A percentile compares a stretch with the other conserved stretches of the same genome.
These are phyloP conservation scores for Chrysomela aeneicollis DNA, from an alignment of 2,888 invertebrate species.

Conservation along the genomic window DNA sequence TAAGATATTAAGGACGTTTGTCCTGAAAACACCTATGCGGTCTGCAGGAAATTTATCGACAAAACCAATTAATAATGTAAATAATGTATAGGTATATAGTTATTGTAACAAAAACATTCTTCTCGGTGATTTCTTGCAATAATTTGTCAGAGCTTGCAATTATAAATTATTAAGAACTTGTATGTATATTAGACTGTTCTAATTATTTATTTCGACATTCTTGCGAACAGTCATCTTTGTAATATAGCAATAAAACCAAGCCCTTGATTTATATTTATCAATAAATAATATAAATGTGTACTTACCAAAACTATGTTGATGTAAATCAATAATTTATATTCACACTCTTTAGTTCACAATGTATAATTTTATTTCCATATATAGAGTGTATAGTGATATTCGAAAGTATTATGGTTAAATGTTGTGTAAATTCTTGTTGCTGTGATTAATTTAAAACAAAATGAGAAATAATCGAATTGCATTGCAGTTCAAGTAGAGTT, in stretches of 20 bases:
- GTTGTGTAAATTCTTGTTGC: constrained; percentile 62
- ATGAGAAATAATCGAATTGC: constrained; percentile 48
- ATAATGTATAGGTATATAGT: constrained; percentile 31
- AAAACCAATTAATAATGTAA: constrained; percentile 29
- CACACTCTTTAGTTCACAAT: constrained; percentile 3
- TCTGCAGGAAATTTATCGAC: neutral
- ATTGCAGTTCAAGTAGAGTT: constrained; percentile 54
- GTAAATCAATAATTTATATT: constrained; percentile 23
- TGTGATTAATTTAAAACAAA: constrained; percentile 61
- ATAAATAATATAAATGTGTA: constrained; percentile 38
- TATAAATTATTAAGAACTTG: neutral
- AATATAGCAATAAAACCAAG: constrained; percentile 47
- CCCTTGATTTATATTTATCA: constrained; percentile 26
- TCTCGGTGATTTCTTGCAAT: constrained; percentile 37
- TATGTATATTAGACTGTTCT: neutral
- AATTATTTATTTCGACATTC: too few relatives aligned
- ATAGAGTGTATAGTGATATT: constrained; percentile 50
- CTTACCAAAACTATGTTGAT: constrained; percentile 30
- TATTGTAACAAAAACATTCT: constrained; percentile 20
- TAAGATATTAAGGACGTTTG: too few relatives aligned
- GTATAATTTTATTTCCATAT: constrained; percentile 11
- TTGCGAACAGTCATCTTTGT: constrained; percentile 2
- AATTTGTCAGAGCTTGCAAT: constrained; percentile 25
- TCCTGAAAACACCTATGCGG: too few relatives aligned
- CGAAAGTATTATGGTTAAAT: constrained; percentile 49